Base-by-base conservation (phyloP, 1,140 invertebrate genomes). In the Cydia amplana region DNA sequence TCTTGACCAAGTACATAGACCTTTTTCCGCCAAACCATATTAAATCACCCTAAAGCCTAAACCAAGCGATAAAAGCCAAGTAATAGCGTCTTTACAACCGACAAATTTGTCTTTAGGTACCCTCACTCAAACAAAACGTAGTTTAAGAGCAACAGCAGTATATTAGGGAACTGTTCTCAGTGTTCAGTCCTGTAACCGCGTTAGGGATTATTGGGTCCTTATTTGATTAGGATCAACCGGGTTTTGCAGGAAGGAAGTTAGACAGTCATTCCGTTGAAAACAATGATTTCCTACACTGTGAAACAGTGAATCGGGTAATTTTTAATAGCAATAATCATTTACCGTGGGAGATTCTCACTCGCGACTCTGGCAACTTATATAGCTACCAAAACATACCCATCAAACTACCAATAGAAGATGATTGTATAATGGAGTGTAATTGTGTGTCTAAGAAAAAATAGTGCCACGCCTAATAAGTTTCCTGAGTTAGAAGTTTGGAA, bases 201-300 rank as follows among this genome's bases (percentile, higher is more conserved):
- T 23, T 60, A 23, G 9, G 20, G 55, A 60, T 60, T 60, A 60
- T 60, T 60, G 55, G 55, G 55, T 60, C 55, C 55, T 23, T 60
- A 60, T 60, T 60, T 23, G 55, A 60, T 60, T 60, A 60, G 20
- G 55, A 60, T 60, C n/a, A n/a, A 1, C 16, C 7, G 20, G 20
- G 55, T 7, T 18, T 3, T 18, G 9, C n/a, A 23, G 1, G 2
- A 16, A n/a, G 51, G 16, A 16, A n/a, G 51, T 6, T 23, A 6
- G 51, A 55, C 16, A 9, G 16, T 60, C 23, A 23, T 60, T n/a
- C 55, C n/a, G 2, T 60, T 23, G 6, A 23, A 23, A 60, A 23
- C 55, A 60, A 23, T n/a, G 18, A 23, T 23, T 7, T 23, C 20
- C 23, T 18, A 14, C 14, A 16, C 43, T 46, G 16, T 16, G 10